Conservation (phyloP, 2,113 vertebrate genomes). For the Scortum barcoo region DNA sequence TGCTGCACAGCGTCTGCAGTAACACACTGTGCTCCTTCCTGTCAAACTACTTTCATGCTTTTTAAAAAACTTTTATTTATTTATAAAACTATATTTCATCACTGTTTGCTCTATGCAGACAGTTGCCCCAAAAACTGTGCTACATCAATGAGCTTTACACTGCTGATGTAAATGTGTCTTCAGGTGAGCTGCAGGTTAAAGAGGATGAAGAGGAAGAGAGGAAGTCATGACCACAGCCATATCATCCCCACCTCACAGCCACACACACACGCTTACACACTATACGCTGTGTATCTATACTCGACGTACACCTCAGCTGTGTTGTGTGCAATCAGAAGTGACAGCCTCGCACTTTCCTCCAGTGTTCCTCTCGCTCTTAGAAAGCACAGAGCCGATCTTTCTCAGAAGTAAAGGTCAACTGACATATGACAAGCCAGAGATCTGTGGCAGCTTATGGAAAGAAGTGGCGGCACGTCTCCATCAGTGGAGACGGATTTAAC, state of each 20-base stretch:
- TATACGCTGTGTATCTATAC: background rate
- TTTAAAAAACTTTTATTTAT: background rate
- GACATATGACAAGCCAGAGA: conserved; percentile 41
- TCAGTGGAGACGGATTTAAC: conserved; percentile 34
- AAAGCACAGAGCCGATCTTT: conserved; percentile 16
- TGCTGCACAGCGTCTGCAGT: background rate
- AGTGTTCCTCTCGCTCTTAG: conserved; percentile 34
- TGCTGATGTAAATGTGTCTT: background rate
- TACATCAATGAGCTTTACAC: background rate
- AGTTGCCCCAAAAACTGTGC: too few species aligned
- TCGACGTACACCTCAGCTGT: conserved; percentile 17
- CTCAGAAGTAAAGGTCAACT: conserved; percentile 41
- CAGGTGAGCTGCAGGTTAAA: background rate
- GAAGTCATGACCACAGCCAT: background rate
- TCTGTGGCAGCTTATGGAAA: conserved; percentile 25
- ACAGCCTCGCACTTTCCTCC: conserved; percentile 11
- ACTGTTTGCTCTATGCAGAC: background rate
- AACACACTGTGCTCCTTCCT: background rate
- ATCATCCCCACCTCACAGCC: background rate
- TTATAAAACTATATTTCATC: background rate
- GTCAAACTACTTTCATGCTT: background rate
- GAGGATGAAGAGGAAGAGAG: background rate
- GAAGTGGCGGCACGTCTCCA: conserved; percentile 1
- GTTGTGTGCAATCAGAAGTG: conserved; percentile 11
- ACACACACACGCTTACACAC: conserved; percentile 7